Conservation (phyloP, 2,113 vertebrate species). For the Melanotaenia duboulayi region DNA sequence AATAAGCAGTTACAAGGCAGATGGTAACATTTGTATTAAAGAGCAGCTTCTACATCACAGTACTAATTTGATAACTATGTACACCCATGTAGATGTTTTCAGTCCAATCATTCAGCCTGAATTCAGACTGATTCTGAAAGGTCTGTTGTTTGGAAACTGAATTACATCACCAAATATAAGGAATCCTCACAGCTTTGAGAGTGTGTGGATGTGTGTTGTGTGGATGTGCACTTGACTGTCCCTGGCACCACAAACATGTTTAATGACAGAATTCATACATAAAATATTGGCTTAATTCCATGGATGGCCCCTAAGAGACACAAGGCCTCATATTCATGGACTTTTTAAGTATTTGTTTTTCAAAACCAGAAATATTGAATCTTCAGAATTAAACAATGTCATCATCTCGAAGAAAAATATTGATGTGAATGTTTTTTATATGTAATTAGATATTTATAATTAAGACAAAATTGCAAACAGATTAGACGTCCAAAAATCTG, state of each 20-base stretch:
- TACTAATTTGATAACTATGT: neutral
- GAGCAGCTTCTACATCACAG: neutral
- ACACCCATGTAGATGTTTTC: slow-evolving; percentile 4
- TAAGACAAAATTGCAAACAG: neutral
- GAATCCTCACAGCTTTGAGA: neutral
- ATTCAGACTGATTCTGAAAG: neutral
- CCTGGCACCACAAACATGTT: neutral
- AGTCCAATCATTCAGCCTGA: slow-evolving; percentile 5
- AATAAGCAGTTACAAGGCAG: neutral
- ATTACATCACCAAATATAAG: neutral
- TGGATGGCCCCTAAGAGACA: no score
- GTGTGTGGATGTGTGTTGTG: no score
- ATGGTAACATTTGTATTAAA: neutral
- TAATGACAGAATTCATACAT: neutral
- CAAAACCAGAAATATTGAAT: no score
- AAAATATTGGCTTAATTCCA: no score
- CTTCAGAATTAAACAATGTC: no score
- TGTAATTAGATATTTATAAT: neutral
- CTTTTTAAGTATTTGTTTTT: no score
- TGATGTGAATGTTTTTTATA: no score
- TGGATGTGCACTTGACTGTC: no score
- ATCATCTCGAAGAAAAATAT: no score
- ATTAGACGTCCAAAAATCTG: neutral
- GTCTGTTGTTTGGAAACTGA: neutral
- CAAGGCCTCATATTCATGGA: no score